A percentile compares a stretch with the other conserved stretches of the same genome.
phyloP scores from a whole-genome alignment of 2,888 invertebrate genomes.

The Dryomyza anilis region DNA sequence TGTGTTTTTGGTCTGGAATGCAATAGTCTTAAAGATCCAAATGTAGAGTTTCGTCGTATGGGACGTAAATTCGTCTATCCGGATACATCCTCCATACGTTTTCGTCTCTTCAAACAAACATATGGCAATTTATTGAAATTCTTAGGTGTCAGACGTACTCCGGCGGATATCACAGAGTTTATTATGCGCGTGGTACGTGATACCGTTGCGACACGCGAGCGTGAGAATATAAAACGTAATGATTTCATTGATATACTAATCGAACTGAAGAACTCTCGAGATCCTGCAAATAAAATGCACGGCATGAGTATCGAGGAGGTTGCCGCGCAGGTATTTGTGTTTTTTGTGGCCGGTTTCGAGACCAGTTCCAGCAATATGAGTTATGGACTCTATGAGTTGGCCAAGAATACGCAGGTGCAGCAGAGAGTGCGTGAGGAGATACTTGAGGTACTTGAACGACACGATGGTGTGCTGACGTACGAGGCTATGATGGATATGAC shows the following conservation, averaged over 20 bases:
- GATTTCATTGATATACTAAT: constrained; percentile 50
- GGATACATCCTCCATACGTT: constrained; percentile 38
- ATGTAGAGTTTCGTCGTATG: constrained; percentile 52
- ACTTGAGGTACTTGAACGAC: constrained; percentile 49
- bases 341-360: constrained; percentile 65
- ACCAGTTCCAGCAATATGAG: constrained; percentile 63
- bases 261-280: constrained; percentile 41
- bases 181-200: constrained; percentile 43
- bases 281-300: constrained; percentile 15
- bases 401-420: constrained; percentile 62
- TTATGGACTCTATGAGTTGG: constrained; percentile 63
- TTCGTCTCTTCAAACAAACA: constrained; percentile 37
- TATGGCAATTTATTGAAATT: constrained; percentile 27
- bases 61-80: constrained; percentile 39
- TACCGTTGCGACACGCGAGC: constrained; percentile 42
- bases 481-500: constrained; percentile 62
- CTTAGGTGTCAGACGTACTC: constrained; percentile 21
- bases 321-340: constrained; percentile 64
- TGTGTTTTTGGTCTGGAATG: constrained; percentile 62
- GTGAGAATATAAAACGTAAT: constrained; percentile 43
- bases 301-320: constrained; percentile 61
- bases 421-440: constrained; percentile 61
- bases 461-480: constrained; percentile 60
- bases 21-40: constrained; percentile 57
- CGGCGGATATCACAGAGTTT: constrained; percentile 28